Conservation (phyloP, 2,888 invertebrate genomes). For the Byasa hedistus region DNA sequence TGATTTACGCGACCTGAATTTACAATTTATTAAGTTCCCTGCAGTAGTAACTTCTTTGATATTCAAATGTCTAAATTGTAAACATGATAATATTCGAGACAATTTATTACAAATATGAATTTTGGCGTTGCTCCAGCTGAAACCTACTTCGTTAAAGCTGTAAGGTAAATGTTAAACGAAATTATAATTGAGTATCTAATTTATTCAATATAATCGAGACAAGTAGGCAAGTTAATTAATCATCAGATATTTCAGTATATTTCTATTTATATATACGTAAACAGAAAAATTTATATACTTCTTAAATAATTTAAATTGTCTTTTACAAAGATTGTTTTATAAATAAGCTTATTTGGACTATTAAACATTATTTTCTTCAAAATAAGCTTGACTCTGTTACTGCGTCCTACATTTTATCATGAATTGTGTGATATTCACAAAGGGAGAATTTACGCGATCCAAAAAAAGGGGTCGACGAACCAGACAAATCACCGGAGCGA, state of each 20-base stretch:
- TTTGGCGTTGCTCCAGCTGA: conserved; percentile 57
- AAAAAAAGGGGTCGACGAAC: conserved; percentile 62
- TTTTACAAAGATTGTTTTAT: no score
- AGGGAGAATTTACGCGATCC: conserved; percentile 62
- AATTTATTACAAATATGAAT: conserved; percentile 52
- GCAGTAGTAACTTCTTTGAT: conserved; percentile 8
- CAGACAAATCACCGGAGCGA: conserved; percentile 57
- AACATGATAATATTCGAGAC: conserved; percentile 34
- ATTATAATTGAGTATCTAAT: conserved; percentile 38
- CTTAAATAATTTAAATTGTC: no score
- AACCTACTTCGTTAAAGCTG: conserved; percentile 59
- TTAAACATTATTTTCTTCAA: no score
- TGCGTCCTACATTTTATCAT: conserved; percentile 44
- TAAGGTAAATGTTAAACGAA: conserved; percentile 47
- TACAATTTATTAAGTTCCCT: not conserved
- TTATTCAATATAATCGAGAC: conserved; percentile 38
- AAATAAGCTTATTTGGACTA: no score
- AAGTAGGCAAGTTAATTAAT: conserved; percentile 35
- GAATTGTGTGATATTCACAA: conserved; percentile 44
- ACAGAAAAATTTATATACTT: no score
- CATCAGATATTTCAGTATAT: no score
- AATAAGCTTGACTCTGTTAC: conserved; percentile 40
- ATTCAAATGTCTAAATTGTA: conserved; percentile 12
- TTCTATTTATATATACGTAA: no score
- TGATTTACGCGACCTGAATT: not conserved